Conservation (phyloP, 2,888 invertebrate species). For the Lymantria dispar region DNA sequence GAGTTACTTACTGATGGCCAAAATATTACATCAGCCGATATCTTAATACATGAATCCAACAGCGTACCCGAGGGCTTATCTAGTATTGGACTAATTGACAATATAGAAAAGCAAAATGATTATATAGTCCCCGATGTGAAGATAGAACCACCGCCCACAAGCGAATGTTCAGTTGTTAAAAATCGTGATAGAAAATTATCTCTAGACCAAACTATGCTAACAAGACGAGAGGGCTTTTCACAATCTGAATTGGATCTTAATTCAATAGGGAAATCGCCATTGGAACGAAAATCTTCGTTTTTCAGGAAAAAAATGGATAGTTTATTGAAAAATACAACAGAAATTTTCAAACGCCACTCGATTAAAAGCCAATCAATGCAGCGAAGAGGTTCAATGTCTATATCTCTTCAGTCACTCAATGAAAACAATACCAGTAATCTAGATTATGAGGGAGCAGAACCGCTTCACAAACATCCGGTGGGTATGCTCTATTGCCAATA, state of each 20-base stretch:
- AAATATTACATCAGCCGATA: constrained; percentile 3
- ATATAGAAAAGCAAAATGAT: constrained; percentile 14
- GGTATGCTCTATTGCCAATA: constrained; percentile 10
- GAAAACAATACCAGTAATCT: constrained; percentile 38
- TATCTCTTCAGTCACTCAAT: constrained; percentile 65
- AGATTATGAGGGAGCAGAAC: constrained; percentile 24
- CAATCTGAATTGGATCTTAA: constrained; percentile 72
- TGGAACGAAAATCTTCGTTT: constrained; percentile 73
- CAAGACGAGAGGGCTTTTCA: constrained; percentile 57
- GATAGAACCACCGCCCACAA: constrained; percentile 15
- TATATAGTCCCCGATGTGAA: constrained; percentile 12
- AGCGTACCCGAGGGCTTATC: constrained; percentile 35
- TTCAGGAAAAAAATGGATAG: constrained; percentile 74
- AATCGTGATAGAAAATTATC: constrained; percentile 63
- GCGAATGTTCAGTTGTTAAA: constrained; percentile 27
- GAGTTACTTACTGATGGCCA: constrained; percentile 7
- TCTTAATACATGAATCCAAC: constrained; percentile 25
- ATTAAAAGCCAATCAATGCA: constrained; percentile 42
- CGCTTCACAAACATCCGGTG: constrained; percentile 34
- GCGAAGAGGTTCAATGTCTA: constrained; percentile 61
- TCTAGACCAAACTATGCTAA: constrained; percentile 63
- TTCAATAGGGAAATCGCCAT: constrained; percentile 66
- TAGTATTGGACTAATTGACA: constrained; percentile 16
- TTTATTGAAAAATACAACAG: constrained; percentile 70
- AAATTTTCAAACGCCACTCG: constrained; percentile 66